Base-by-base conservation (phyloP, 2,888 invertebrate species). In the Diadegma fenestrale region DNA sequence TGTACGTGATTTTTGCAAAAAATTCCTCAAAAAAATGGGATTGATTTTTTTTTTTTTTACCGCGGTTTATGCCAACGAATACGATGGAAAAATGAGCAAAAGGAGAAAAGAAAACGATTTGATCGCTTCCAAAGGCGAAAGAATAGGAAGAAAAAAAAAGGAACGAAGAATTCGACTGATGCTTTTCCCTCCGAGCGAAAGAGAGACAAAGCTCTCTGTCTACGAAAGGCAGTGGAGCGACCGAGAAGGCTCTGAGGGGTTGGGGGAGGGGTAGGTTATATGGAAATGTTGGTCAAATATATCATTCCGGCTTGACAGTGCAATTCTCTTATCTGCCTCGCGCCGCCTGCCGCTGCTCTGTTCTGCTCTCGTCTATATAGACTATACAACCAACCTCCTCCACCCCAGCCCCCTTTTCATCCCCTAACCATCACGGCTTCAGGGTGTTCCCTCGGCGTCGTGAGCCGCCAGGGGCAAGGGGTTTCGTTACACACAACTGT, bases 211-310 rank as follows among this genome's bases (percentile, higher is more conserved):
- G 81, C 58, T 84, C 58, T 14, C 58, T 26, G 58, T 58, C 58
- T 58, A 26, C 58, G 61, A 85, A 86, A 86, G 79, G 80, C 73
- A 85, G 82, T 82, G 87, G 88, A 87, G 86, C 51, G 80, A 81
- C 80, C n/a, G 66, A 43, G 73, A 68, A 37, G n/a, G 14, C 30
- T n/a, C n/a, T 17, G 19, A n/a, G 58, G 58, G 58, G 26, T 26
- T 58, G 26, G 26, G 12, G 45, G 41, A 37, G 41, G 80, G 81
- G 85, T 91, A 91, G 91, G 92, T 92, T 93, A 93, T 96, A 97
- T 97, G 97, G 97, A 97, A 97, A 97, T 97, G 96, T 96, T 96
- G 97, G 96, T 96, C 96, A 96, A 96, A 97, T 97, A 97, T 97
- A 97, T 97, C 97, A 97, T 97, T 96, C 96, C 95, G 96, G 96